phyloP scores from a whole-genome alignment of 2,113 vertebrate species.

The Paramormyrops kingsleyae region DNA sequence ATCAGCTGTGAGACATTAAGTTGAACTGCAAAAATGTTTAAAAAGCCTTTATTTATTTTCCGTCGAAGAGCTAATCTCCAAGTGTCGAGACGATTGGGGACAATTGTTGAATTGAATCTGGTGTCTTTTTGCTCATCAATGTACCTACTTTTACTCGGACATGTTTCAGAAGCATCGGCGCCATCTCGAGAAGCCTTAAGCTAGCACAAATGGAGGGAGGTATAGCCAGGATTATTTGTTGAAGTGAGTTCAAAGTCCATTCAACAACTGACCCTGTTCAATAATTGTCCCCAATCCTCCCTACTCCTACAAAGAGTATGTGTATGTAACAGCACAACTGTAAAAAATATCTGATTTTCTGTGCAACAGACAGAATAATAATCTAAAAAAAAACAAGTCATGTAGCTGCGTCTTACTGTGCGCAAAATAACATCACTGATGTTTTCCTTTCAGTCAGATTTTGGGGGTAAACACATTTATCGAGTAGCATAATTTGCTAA shows the following conservation, averaged over 20 bases:
- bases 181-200: background rate
- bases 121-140: background rate
- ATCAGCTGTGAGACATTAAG: background rate
- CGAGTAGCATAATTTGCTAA: background rate
- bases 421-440: background rate
- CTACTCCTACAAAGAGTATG: background rate
- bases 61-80: background rate
- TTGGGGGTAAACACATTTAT: background rate
- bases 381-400: background rate
- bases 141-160: background rate
- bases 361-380: background rate
- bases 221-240: too few species aligned
- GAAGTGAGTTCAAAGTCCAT: background rate
- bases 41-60: background rate
- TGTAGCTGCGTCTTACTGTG: background rate
- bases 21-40: background rate
- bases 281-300: background rate
- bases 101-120: background rate
- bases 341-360: background rate
- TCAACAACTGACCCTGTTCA: background rate
- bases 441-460: background rate
- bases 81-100: background rate
- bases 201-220: background rate
- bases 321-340: background rate
- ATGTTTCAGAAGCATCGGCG: background rate